Base-by-base conservation (phyloP, 1,140 invertebrate species). In the Uloborus diversus region DNA sequence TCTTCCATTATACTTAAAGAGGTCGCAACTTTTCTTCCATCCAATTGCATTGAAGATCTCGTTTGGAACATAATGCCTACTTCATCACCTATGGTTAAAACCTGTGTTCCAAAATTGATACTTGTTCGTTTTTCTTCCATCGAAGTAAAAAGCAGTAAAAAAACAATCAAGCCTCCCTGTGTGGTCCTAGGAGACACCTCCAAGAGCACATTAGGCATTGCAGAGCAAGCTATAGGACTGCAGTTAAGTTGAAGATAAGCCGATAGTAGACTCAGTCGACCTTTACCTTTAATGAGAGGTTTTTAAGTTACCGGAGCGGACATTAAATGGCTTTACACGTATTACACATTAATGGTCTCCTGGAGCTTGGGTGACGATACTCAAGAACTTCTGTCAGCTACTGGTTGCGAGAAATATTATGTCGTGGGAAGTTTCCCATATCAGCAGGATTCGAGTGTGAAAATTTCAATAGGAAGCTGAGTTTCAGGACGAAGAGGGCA, bases 281-380 rank as follows among this genome's bases (percentile, higher is more conserved):
- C 71, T 75, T 71, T 42, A 59, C 53, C 25, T 20, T 33, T 75
- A 75, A 75, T 75, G 59, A 75, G 57, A 11, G 30, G 57, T 75
- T 75, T 75, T 75, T 64, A 64, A 75, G 71, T 49, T 75, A 75
- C 57, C 59, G 57, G 56, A 75, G 59, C 71, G 71, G 33, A 75
- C 71, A 62, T 64, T 49, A 64, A 75, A 75, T 75, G 61, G 56
- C 37, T 64, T 71, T 57, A 71, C 69, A 71, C 69, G 69, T 71
- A 70, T 70, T 70, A 20, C 53, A 27, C 37, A 64, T 17, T 75
- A 64, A 75, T 64, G 71, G n/a, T 42, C 42, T 53, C 2, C 30
- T 56, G 37, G n/a, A 28, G 14, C 33, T 32, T 61, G 23, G 20
- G 33, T 37, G 25, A 25, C 70, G 37, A 42, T 42, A 9, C 37